These are phyloP conservation scores for Drosophila barbarae DNA, from an alignment of 2,888 invertebrate species.

Conservation along the genomic window DNA sequence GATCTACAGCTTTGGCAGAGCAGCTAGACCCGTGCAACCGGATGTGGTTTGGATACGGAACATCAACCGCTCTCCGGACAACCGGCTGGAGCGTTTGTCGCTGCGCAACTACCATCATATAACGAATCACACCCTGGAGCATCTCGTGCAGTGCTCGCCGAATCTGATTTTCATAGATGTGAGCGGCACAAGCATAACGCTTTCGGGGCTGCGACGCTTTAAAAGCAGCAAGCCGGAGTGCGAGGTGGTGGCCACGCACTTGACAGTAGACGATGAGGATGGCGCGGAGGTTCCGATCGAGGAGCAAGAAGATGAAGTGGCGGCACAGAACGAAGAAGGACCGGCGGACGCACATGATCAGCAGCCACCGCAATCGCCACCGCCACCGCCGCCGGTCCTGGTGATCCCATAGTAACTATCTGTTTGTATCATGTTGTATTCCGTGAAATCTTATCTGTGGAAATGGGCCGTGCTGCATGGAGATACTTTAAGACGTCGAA, in stretches of 20 bases:
- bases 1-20: conserved; percentile 78
- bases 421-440: conserved; percentile 15
- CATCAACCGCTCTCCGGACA: conserved; percentile 78
- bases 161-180: conserved; percentile 83
- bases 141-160: conserved; percentile 83
- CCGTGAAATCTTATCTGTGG: conserved; percentile 14
- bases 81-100: conserved; percentile 81
- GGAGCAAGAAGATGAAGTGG: conserved; percentile 15
- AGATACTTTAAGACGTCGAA: conserved; percentile 18
- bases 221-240: conserved; percentile 83
- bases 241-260: conserved; percentile 79
- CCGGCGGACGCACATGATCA: conserved; percentile 3
- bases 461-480: conserved; percentile 16
- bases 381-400: conserved; percentile 14
- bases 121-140: conserved; percentile 83
- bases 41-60: conserved; percentile 79
- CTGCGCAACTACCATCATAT: conserved; percentile 83
- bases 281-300: not conserved
- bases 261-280: conserved; percentile 35
- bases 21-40: conserved; percentile 74
- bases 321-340: conserved; percentile 4
- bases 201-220: conserved; percentile 83
- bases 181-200: conserved; percentile 84
- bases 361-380: conserved; percentile 20
- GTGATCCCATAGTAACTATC: conserved; percentile 10